A percentile compares a stretch with the other conserved stretches of the same genome.
Evolutionary conservation across 2,797 vertebrate genomes (phyloP).

Genomic region (Amblyopsis hoosieri): DNA sequence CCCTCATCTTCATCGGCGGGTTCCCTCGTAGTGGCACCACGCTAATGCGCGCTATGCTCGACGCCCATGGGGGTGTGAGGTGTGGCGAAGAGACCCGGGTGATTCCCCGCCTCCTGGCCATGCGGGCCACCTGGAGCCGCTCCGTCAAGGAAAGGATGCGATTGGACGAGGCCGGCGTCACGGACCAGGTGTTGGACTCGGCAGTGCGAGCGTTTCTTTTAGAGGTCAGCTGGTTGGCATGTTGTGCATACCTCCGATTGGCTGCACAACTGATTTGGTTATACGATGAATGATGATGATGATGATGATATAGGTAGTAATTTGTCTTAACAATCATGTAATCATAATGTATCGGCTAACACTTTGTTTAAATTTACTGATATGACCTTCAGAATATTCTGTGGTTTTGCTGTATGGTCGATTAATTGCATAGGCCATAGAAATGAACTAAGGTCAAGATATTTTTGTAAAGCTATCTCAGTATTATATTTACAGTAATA

Average conservation of each 20-base stretch:
- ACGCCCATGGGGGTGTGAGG: constrained; percentile 86
- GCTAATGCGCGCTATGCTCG: constrained; percentile 93
- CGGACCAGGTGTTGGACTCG: constrained; percentile 89
- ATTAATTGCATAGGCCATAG: background rate
- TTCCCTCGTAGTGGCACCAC: constrained; percentile 94
- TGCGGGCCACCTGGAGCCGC: constrained; percentile 92
- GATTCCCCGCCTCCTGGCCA: constrained; percentile 88
- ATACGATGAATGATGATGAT: background rate
- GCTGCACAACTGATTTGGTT: background rate
- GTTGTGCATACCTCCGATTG: background rate
- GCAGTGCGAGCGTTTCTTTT: constrained; percentile 90
- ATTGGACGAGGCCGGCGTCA: constrained; percentile 91
- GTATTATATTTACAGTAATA: background rate
- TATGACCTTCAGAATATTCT: background rate
- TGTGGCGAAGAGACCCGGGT: constrained; percentile 93
- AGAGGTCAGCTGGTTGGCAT: constrained; percentile 78
- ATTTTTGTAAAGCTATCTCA: background rate
- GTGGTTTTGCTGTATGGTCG: background rate
- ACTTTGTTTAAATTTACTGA: background rate
- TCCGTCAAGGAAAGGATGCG: constrained; percentile 91
- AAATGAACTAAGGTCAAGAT: background rate
- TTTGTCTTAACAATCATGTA: background rate
- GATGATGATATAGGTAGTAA: too few relatives aligned
- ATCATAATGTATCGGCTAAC: background rate
- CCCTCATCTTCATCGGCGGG: constrained; percentile 92